Percentiles rank a stretch among this genome's conserved stretches.
phyloP scores from a whole-genome alignment of 2,888 invertebrate species.

The Heliconius charithonia region DNA sequence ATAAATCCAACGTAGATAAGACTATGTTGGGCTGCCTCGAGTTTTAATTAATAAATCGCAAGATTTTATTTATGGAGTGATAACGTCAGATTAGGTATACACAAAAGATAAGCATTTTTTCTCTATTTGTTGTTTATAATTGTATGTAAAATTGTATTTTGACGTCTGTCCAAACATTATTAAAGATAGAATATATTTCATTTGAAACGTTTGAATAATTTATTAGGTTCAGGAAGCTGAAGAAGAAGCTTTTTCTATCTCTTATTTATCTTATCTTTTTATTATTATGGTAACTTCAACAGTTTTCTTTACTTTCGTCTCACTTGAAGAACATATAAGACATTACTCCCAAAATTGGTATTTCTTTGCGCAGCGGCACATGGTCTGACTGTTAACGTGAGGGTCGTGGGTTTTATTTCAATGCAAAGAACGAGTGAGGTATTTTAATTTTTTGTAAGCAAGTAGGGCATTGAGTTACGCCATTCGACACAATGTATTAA shows the following conservation, averaged over 20 bases:
- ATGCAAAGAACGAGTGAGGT: not conserved
- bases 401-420: not conserved
- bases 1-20: constrained; percentile 76
- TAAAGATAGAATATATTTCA: not conserved
- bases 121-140: not conserved
- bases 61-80: constrained; percentile 29
- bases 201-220: not conserved
- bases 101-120: not conserved
- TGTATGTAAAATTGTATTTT: not conserved
- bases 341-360: too few relatives aligned
- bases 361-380: too few relatives aligned
- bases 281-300: not conserved
- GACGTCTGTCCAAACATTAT: not conserved
- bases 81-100: not conserved
- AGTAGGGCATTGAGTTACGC: too few relatives aligned
- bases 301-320: too few relatives aligned
- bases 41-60: constrained; percentile 27
- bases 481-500: too few relatives aligned
- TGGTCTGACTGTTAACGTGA: not conserved
- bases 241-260: not conserved
- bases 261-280: not conserved
- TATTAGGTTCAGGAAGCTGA: not conserved
- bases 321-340: too few relatives aligned
- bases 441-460: too few relatives aligned
- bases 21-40: constrained; percentile 57